Base-by-base conservation (phyloP, 2,113 vertebrate genomes). In the Pipra filicauda region DNA sequence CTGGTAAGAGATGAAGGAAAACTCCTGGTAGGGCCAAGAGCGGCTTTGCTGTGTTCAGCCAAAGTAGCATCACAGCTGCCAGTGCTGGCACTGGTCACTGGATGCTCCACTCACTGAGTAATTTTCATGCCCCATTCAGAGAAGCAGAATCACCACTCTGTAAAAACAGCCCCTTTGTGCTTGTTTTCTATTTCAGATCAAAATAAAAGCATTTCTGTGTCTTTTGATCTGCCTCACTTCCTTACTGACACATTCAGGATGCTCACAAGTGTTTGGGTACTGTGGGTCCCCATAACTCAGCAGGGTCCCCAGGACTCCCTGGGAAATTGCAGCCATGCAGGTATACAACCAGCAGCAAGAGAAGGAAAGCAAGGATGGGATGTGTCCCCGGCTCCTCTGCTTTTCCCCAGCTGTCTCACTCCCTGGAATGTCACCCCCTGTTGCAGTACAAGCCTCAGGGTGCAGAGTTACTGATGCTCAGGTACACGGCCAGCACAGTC, bases 201-300 rank as follows among this genome's bases (percentile, higher is more conserved):
- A 96, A 93, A 95, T 88, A 92, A 93, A 96, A 95, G 58, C 71
- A 79, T 73, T 92, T 76, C 88, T 73, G 11, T 20, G 8, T 22
- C 71, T 75, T 95, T 91, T 88, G 58, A 88, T 88, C 71, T 76
- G 52, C 31, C 44, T 80, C 33, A 5, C 62, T 95, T 71, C 86
- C 37, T 88, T 57, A 41, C 39, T 79, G 89, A 88, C 83, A 70
- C 79, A 86, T 76, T 57, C 67, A 91, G 91, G 89, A 44, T 72
- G 66, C 66, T 78, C 74, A 79, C 58, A 51, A 71, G n/a, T 28
- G 31, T 76, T 57, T 62, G 70, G 43, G 58, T 8, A 27, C 15
- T 10, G 66, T 27, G 19, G 14, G 30, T 61, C 23, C 44, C 59
- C 65, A 15, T 0, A 48, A 5, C 51, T 59, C 87, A 51, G 70